phyloP scores from a whole-genome alignment of 2,797 vertebrate genomes.

The Typhlichthys eigenmanni region DNA sequence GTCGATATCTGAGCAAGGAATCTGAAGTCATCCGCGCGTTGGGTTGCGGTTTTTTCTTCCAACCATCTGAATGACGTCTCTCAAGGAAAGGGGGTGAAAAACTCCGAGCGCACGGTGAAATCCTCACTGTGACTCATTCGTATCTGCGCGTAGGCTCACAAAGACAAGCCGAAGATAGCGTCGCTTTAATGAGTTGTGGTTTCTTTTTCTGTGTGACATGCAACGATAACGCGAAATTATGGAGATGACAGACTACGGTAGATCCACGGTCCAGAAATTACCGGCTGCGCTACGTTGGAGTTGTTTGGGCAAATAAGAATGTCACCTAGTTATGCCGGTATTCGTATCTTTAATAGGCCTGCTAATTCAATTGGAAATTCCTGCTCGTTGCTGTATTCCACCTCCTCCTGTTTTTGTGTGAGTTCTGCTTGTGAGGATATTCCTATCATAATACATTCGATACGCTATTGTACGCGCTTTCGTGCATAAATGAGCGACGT shows the following conservation, averaged over 20 bases:
- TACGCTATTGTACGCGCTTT: constrained; percentile 29
- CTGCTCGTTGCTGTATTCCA: neutral
- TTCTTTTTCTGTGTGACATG: constrained; percentile 27
- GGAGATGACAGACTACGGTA: constrained; percentile 39
- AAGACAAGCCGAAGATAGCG: constrained; percentile 37
- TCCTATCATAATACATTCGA: constrained; percentile 27
- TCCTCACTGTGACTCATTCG: constrained; percentile 73
- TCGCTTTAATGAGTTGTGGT: constrained; percentile 62
- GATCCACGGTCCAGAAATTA: neutral
- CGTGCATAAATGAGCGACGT: constrained; percentile 32
- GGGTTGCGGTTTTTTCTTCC: neutral
- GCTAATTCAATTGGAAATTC: constrained; percentile 1
- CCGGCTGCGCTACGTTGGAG: constrained; percentile 63
- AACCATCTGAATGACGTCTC: constrained; percentile 66
- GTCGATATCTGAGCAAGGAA: constrained; percentile 44
- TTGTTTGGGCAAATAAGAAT: constrained; percentile 64
- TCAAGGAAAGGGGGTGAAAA: constrained; percentile 60
- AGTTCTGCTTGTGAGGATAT: constrained; percentile 14
- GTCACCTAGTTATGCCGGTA: constrained; percentile 70
- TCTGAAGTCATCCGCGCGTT: constrained; percentile 44
- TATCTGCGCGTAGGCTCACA: constrained; percentile 56
- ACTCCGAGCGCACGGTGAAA: constrained; percentile 61
- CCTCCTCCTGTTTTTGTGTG: constrained; percentile 4
- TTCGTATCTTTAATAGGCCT: constrained; percentile 19
- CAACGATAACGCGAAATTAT: constrained; percentile 16